phyloP scores from a whole-genome alignment of 1,140 invertebrate species.

The Asobara japonica region DNA sequence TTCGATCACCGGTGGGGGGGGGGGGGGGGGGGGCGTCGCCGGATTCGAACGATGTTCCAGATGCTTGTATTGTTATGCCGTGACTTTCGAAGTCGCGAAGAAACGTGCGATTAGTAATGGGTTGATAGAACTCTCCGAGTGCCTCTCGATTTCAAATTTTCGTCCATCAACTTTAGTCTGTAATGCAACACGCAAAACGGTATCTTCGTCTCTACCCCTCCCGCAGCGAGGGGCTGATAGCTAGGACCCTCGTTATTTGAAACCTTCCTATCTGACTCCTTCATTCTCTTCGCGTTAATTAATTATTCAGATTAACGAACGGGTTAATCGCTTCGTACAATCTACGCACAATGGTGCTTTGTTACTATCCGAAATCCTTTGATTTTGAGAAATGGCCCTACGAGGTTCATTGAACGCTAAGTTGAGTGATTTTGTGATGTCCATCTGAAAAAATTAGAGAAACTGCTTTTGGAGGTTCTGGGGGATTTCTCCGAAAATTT shows the following conservation, averaged over 20 bases:
- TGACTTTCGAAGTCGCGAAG: too few relatives aligned
- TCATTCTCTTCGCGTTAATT: slow-evolving; percentile 31
- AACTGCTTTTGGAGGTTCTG: too few relatives aligned
- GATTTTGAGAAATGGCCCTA: slow-evolving; percentile 33
- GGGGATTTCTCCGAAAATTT: too few relatives aligned
- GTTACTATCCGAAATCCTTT: slow-evolving; percentile 22
- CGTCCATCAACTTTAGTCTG: neutral
- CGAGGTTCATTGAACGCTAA: slow-evolving; percentile 12
- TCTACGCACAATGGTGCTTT: slow-evolving; percentile 32
- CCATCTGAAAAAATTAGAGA: too few relatives aligned
- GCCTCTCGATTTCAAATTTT: slow-evolving; percentile 21
- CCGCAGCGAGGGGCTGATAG: too few relatives aligned
- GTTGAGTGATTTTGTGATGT: neutral
- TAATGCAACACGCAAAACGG: slow-evolving; percentile 14
- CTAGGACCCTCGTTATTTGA: neutral
- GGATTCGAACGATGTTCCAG: too few relatives aligned
- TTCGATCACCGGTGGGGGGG: too few relatives aligned
- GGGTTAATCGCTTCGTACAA: slow-evolving; percentile 37
- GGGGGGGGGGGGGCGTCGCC: too few relatives aligned
- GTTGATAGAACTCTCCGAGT: slow-evolving; percentile 7
- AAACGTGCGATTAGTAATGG: too few relatives aligned
- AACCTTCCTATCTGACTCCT: slow-evolving; percentile 5
- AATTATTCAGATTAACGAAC: slow-evolving; percentile 40
- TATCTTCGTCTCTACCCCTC: neutral
- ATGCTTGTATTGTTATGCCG: too few relatives aligned